Percentiles rank a stretch among this genome's conserved stretches.
phyloP scores from a whole-genome alignment of 2,113 vertebrate species.

The Tyrannus savana region DNA sequence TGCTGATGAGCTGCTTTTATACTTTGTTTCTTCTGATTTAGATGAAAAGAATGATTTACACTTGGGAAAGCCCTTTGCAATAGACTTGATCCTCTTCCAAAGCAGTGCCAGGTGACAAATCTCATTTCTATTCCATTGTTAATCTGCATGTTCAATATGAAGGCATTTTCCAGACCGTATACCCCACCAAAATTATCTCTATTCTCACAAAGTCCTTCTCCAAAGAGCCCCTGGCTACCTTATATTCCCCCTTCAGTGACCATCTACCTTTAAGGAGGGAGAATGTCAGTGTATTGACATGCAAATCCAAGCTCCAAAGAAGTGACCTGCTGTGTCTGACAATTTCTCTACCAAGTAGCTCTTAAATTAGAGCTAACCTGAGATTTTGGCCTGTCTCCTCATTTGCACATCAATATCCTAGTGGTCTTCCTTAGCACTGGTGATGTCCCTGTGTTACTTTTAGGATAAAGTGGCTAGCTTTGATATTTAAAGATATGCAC shows the following conservation, averaged over 20 bases:
- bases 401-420: constrained; percentile 57
- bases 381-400: background rate
- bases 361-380: constrained; percentile 37
- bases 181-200: background rate
- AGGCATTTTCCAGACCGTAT: background rate
- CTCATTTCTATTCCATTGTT: background rate
- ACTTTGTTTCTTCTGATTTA: background rate
- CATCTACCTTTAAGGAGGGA: background rate
- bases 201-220: background rate
- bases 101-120: background rate
- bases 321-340: constrained; percentile 20
- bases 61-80: background rate
- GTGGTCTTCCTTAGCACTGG: background rate
- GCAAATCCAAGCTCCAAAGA: constrained; percentile 37
- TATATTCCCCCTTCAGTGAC: background rate
- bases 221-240: background rate
- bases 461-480: constrained; percentile 32
- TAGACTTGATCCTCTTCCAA: background rate
- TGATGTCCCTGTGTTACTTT: constrained; percentile 26
- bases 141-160: background rate
- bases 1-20: constrained; percentile 7
- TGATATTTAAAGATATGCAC: constrained; percentile 46
- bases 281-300: constrained; percentile 38
- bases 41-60: constrained; percentile 17
- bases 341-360: constrained; percentile 1